These are phyloP conservation scores for Acleris cristana DNA, from an alignment of 2,888 invertebrate genomes.

Conservation along the genomic window DNA sequence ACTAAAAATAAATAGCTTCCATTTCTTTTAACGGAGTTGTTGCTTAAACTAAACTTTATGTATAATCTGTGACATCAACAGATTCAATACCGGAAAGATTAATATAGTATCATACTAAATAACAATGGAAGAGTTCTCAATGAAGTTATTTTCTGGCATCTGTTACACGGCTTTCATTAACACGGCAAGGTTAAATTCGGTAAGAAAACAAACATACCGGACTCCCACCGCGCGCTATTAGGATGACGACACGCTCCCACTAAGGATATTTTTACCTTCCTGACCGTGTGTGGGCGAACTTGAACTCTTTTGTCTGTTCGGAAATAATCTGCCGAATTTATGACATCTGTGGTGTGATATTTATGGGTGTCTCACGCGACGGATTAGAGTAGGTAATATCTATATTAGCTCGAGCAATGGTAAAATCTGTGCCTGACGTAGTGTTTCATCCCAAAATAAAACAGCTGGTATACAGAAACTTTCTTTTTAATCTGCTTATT, in stretches of 20 bases:
- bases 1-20: no score
- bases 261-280: constrained; percentile 32
- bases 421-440: no score
- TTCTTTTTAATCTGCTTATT: no score
- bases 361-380: constrained; percentile 1
- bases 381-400: not conserved
- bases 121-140: not conserved
- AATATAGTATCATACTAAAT: not conserved
- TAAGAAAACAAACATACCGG: constrained; percentile 36
- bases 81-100: no score
- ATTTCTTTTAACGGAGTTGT: no score
- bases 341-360: constrained; percentile 12
- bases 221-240: constrained; percentile 37
- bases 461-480: no score
- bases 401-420: not conserved
- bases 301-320: constrained; percentile 28
- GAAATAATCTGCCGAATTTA: constrained; percentile 29
- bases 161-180: constrained; percentile 7
- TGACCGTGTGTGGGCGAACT: constrained; percentile 35
- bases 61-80: no score
- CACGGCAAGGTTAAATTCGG: constrained; percentile 17
- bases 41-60: no score
- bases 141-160: constrained; percentile 2
- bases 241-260: constrained; percentile 36
- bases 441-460: no score